Evolutionary conservation across 1,140 invertebrate genomes (phyloP).

Genomic region (Rhyacophila brunnea): DNA sequence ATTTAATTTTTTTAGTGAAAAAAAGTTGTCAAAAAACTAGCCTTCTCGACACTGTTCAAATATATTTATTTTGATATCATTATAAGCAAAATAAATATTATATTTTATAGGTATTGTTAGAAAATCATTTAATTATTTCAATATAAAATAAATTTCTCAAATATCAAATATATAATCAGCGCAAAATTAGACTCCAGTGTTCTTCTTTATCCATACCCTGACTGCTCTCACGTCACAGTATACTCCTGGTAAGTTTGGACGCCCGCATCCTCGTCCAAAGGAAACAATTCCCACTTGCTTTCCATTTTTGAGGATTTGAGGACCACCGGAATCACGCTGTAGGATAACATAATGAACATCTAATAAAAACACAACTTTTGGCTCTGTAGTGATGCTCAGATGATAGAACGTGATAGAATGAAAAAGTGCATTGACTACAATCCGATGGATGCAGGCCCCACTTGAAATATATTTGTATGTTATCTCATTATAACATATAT

Average conservation of each 20-base stretch:
- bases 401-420: neutral
- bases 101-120: no score
- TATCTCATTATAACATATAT: no score
- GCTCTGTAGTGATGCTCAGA: neutral
- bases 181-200: neutral
- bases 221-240: constrained; percentile 53
- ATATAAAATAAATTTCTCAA: no score
- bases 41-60: no score
- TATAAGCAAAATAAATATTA: no score
- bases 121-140: no score
- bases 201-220: constrained; percentile 37
- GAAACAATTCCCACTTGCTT: constrained; percentile 57
- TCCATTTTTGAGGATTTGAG: constrained; percentile 31
- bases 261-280: constrained; percentile 43
- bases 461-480: no score
- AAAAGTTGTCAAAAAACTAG: no score
- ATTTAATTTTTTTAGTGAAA: no score
- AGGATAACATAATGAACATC: neutral
- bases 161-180: no score
- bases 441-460: neutral
- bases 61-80: no score
- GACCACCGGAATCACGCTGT: constrained; percentile 41
- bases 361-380: neutral
- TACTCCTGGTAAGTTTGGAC: constrained; percentile 47
- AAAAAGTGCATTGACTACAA: neutral